These are phyloP conservation scores for cattle (Bos taurus) DNA, from an alignment of 2,113 vertebrate genomes.

Conservation along the genomic window ARS-UCD2.0 NC_037333.1:21754001-21754500, in stretches of 20 bases:
- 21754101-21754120: not conserved
- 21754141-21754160: not conserved
- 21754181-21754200: not conserved
- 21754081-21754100: not conserved
- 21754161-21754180: not conserved
- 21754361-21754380: not conserved
- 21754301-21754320: not conserved
- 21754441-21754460: not conserved
- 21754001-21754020: slow-evolving; percentile 70
- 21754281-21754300: not conserved
- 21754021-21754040: slow-evolving; percentile 52
- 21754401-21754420: not conserved
- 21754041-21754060: not conserved
- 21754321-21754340: not conserved
- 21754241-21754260: not conserved
- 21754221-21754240: not conserved
- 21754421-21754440: not conserved
- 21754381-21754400: not conserved
- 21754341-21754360: not conserved
- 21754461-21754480: not conserved
- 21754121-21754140: not conserved
- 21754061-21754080: not conserved
- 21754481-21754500: not conserved
- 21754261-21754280: not conserved
- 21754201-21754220: not conserved